Conservation (phyloP, 2,113 vertebrate species). For the Vimba vimba region DNA sequence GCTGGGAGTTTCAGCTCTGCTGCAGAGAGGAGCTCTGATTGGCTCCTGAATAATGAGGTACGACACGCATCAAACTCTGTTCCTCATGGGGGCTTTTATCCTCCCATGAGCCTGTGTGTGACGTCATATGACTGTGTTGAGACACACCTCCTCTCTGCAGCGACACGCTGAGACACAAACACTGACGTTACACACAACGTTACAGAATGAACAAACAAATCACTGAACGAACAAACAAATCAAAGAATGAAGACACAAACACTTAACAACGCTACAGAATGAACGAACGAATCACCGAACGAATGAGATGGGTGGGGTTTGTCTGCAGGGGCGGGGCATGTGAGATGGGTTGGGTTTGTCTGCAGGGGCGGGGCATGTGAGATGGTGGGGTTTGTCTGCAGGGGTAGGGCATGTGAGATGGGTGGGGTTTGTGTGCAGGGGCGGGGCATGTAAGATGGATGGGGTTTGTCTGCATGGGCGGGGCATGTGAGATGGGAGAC, state of each 20-base stretch:
- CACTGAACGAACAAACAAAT: neutral
- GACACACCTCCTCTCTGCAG: constrained; percentile 17
- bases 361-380: too few species aligned
- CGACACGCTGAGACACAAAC: neutral
- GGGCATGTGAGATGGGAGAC: too few species aligned
- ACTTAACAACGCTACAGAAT: too few species aligned
- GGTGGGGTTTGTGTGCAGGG: too few species aligned
- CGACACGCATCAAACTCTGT: neutral
- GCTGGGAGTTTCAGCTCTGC: neutral
- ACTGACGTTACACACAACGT: neutral
- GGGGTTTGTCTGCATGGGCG: too few species aligned
- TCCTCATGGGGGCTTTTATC: neutral
- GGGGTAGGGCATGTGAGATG: too few species aligned
- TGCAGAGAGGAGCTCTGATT: constrained; percentile 8
- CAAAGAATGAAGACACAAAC: neutral
- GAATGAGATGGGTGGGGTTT: too few species aligned
- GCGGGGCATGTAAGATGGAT: too few species aligned
- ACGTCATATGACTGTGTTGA: neutral
- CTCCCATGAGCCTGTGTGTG: neutral
- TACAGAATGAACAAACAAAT: neutral
- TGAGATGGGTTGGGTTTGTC: too few species aligned
- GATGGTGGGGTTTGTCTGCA: too few species aligned
- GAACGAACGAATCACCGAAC: neutral
- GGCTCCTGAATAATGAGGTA: neutral
- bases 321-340: too few species aligned